Base-by-base conservation (phyloP, 2,797 vertebrate species). In the Dromococcyx pavoninus region DNA sequence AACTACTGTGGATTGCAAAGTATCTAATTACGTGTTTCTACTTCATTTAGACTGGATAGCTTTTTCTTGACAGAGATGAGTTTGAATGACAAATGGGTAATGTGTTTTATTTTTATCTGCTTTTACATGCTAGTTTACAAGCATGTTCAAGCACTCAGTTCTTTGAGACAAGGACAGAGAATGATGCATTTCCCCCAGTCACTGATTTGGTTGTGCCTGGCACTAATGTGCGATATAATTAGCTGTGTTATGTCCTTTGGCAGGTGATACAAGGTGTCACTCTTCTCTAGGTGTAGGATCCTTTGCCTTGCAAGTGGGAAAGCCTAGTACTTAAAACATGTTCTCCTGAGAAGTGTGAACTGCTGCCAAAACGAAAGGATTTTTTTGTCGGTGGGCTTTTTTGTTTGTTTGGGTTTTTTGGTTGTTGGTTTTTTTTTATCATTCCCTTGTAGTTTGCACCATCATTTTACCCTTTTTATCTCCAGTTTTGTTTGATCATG, bases 221-320 rank as follows among this genome's bases (percentile, higher is more conserved):
- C 76, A 7, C 27, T 54, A 73, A 53, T 2, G 4, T 7, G 41
- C 43, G 10, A 3, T 60, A 60, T 86, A 51, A 85, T 91, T 75
- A 70, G 32, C 33, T 74, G 27, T 43, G 25, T 37, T 78, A 19
- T 57, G 56, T 93, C 65, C 50, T 70, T 85, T 88, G 93, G 77
- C 69, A 67, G 89, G 28, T 41, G 46, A 77, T 25, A 33, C 33
- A 37, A 32, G 48, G 89, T 85, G 78, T 96, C 73, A 24, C 62
- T 78, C 95, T 90, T 61, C 65, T 65, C 69, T 33, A 21, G 46
- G 3, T 6, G 8, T 17, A 44, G 60, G n/a, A 62, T 75, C 57
- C 74, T 92, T 93, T 64, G 58, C 56, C 53, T 93, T 91, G 86
- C 60, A 84, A 93, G 70, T 96, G 90, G 76, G 89, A 96, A 94